Conservation (phyloP, 1,140 invertebrate species). For the Centruroides sculpturatus region DNA sequence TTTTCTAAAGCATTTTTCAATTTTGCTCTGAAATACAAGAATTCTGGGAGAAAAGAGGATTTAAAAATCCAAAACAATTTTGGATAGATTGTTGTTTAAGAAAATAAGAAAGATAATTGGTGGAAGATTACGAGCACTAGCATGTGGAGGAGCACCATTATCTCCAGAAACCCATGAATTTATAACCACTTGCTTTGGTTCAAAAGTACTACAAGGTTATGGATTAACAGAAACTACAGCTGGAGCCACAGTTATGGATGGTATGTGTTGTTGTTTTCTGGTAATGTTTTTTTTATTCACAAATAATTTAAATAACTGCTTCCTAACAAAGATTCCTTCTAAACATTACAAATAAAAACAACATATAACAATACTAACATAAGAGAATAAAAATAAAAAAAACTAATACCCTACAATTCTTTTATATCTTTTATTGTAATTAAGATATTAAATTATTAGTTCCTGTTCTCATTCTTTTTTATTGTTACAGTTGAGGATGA, state of each 20-base stretch:
- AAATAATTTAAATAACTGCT: no score
- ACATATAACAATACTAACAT: no score
- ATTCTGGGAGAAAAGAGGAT: conserved; percentile 17
- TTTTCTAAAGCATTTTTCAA: conserved; percentile 27
- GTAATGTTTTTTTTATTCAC: no score
- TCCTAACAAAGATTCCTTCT: no score
- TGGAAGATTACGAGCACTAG: conserved; percentile 67
- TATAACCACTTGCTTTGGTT: conserved; percentile 83
- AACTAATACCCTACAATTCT: no score
- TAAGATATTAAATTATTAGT: no score
- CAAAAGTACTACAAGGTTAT: conserved; percentile 78
- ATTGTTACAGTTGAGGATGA: conserved; percentile 22
- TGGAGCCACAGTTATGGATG: conserved; percentile 20
- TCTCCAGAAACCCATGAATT: conserved; percentile 92
- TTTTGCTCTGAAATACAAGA: conserved; percentile 29
- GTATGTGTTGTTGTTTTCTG: no score
- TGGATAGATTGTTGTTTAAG: conserved; percentile 42
- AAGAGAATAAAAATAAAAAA: no score
- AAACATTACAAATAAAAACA: no score
- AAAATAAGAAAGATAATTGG: conserved; percentile 68
- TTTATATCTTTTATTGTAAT: no score
- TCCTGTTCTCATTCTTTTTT: no score
- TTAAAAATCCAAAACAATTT: conserved; percentile 13
- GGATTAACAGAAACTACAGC: conserved; percentile 87
- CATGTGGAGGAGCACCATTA: conserved; percentile 88